phyloP scores from a whole-genome alignment of 1,140 invertebrate genomes.

The Drosophila tsacasi region DNA sequence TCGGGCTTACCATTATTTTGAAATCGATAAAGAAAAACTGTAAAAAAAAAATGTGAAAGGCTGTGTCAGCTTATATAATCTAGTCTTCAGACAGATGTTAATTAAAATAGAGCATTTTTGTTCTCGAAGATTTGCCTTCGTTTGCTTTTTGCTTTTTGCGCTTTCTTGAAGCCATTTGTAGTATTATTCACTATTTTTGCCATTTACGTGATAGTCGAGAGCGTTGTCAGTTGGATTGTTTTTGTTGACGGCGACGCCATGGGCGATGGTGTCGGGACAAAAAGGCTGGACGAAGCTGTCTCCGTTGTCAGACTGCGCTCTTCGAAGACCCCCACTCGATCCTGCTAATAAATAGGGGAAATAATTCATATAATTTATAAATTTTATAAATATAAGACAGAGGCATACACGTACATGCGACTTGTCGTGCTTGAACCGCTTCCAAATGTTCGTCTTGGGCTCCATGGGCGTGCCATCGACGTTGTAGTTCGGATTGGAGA shows the following conservation, averaged over 20 bases:
- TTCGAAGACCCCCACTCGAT: slow-evolving; percentile 78
- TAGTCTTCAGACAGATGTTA: slow-evolving; percentile 17
- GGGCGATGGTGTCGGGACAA: slow-evolving; percentile 81
- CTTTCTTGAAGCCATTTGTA: slow-evolving; percentile 1
- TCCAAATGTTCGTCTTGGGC: slow-evolving; percentile 89
- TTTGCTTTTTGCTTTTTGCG: not conserved
- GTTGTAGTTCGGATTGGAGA: slow-evolving; percentile 92
- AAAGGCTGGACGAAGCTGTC: slow-evolving; percentile 82
- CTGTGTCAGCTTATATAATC: slow-evolving; percentile 21
- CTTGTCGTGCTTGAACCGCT: slow-evolving; percentile 90
- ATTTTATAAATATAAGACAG: not conserved
- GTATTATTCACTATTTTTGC: slow-evolving; percentile 19
- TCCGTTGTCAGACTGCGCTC: slow-evolving; percentile 83
- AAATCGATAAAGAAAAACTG: slow-evolving; percentile 1
- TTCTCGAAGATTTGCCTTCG: slow-evolving; percentile 4
- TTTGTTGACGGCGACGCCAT: slow-evolving; percentile 82
- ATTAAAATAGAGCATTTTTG: slow-evolving; percentile 11
- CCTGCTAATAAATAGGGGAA: slow-evolving; percentile 31
- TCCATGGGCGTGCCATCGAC: slow-evolving; percentile 85
- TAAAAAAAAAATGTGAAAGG: slow-evolving; percentile 2
- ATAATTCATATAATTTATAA: no score
- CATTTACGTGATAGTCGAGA: slow-evolving; percentile 78
- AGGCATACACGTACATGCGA: slow-evolving; percentile 86
- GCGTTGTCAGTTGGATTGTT: slow-evolving; percentile 80
- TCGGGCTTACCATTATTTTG: slow-evolving; percentile 16